These are phyloP conservation scores for Rhingia campestris DNA, from an alignment of 2,888 invertebrate species.

Conservation along the genomic window DNA sequence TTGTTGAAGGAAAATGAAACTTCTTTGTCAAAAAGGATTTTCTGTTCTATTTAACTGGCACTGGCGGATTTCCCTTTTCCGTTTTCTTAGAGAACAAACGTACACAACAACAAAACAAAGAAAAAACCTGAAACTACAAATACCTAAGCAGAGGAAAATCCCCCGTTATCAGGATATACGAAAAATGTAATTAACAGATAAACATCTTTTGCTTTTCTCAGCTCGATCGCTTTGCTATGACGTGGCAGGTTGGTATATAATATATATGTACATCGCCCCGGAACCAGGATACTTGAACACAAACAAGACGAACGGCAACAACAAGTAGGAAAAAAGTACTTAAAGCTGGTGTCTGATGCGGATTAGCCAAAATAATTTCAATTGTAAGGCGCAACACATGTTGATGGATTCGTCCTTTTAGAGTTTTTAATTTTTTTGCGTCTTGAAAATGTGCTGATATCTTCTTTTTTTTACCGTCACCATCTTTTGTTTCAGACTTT, in stretches of 20 bases:
- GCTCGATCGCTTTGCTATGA: conserved; percentile 36
- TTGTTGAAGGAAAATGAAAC: conserved; percentile 61
- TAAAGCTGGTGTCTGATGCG: conserved; percentile 55
- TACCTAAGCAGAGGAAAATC: conserved; percentile 36
- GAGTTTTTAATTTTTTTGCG: conserved; percentile 2
- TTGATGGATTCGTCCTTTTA: conserved; percentile 47
- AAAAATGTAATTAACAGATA: conserved; percentile 68
- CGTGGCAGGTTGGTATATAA: not conserved
- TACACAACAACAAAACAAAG: conserved; percentile 4
- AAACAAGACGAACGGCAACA: not conserved
- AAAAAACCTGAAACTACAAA: conserved; percentile 1
- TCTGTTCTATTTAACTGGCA: conserved; percentile 67
- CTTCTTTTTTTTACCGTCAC: conserved; percentile 7
- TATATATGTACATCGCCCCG: conserved; percentile 2
- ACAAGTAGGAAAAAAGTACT: conserved; percentile 23
- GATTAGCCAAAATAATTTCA: conserved; percentile 59
- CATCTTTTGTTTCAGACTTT: conserved; percentile 20
- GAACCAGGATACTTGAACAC: not conserved
- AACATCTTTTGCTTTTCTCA: conserved; percentile 44
- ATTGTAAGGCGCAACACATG: conserved; percentile 49
- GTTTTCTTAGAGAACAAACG: not conserved
- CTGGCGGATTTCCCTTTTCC: conserved; percentile 38
- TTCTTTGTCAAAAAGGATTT: conserved; percentile 68
- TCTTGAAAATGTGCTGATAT: conserved; percentile 32
- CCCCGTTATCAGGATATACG: conserved; percentile 59